Evolutionary conservation across 2,113 vertebrate genomes (phyloP).

Genomic region (Variabilichromis moorii): DNA sequence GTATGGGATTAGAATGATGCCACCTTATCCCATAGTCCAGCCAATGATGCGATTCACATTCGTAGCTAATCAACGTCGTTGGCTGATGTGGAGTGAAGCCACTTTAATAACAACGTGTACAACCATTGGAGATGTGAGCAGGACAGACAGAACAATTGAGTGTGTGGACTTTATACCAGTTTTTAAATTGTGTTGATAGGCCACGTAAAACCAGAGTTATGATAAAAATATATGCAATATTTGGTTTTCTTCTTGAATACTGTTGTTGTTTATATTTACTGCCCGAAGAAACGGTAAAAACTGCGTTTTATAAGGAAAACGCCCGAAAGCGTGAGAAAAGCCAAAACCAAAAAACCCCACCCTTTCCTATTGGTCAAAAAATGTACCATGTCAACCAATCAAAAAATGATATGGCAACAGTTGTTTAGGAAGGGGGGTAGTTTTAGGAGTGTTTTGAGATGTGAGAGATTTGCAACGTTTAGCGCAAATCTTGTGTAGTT

Average conservation of each 20-base stretch:
- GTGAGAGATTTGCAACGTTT: no score
- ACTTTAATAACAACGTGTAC: not conserved
- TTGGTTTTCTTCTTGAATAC: not conserved
- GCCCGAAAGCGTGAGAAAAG: accelerated
- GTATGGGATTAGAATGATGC: not conserved
- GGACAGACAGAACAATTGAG: not conserved
- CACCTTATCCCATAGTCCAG: not conserved
- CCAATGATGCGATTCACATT: not conserved
- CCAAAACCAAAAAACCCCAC: no score
- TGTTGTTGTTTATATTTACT: not conserved
- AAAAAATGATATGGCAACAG: no score
- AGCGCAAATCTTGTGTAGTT: no score
- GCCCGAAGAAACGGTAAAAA: accelerated
- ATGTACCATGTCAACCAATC: no score
- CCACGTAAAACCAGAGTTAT: not conserved
- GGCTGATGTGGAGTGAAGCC: not conserved
- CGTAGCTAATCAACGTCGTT: not conserved
- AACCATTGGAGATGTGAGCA: not conserved
- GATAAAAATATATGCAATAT: not conserved
- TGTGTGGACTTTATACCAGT: not conserved
- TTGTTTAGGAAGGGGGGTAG: no score
- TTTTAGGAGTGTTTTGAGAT: no score
- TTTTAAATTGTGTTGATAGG: not conserved
- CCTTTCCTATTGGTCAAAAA: no score
- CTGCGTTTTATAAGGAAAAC: accelerated